Evolutionary conservation across 2,113 vertebrate genomes (phyloP), one percentile per base, ranked within the genome.

Genomic region (Nannospalax galili): DNA sequence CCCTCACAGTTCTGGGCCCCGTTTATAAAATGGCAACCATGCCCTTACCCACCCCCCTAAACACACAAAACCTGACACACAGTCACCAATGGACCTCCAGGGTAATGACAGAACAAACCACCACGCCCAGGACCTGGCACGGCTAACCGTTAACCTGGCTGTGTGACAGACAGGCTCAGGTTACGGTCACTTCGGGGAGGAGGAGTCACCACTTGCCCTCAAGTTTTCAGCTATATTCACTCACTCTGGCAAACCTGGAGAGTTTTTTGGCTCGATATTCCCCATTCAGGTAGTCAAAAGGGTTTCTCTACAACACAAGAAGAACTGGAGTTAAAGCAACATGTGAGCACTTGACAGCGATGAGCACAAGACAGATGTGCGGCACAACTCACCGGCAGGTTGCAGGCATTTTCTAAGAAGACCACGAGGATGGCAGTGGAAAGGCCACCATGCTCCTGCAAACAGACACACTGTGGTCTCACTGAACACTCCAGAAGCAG

Each of bases 391-490:
- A 99, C 99, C 19, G 99, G 99, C 69, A 99, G 98, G 95, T 99
- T 99, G 88, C 99, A 99, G 73, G 99, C 99, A 0, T 97, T 98
- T 93, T 99, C 99, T 98, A 99, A 98, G 98, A 99, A 99, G 73
- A 99, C 98, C 9, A 99, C 93, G 0, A 99, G 98, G 99, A 99
- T 98, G 62, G 99, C 99, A 91, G 99, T 99, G 64, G 99, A 98
- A 30, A 98, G 94, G 74, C 99, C 98, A 4, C 98, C 96, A 17
- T 90, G 74, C 48, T 98, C 98, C 99, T 99, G 95, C 0, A 65
- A 91, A 92, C 32, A 93, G 60, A 93, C 40, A 95, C 20, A 91
- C 48, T 52, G 48, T 52, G 62, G 69, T 19, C 58, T 92, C 30
- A 77, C 42, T 48, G 30, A 67, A 37, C 40, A 70, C 15, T 56